Evolutionary conservation across 1,140 invertebrate species (phyloP).

Genomic region (Acromyrmex heyeri): DNA sequence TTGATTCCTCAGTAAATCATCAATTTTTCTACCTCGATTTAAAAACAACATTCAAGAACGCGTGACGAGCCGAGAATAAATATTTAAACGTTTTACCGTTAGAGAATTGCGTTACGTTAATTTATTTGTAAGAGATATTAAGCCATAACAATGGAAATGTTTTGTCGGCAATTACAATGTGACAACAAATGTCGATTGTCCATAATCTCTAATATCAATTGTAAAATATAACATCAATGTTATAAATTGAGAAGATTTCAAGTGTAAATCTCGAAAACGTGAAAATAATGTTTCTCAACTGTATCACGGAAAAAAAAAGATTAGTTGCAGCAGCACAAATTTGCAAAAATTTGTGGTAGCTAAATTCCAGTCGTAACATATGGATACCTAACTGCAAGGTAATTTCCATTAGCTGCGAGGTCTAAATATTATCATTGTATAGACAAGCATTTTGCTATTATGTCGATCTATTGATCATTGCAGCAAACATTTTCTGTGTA

Average conservation of each 20-base stretch:
- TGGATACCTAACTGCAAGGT: too few species aligned
- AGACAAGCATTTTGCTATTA: too few species aligned
- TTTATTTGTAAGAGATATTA: constrained; percentile 43
- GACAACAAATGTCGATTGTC: neutral
- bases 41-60: constrained; percentile 25
- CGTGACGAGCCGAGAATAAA: constrained; percentile 15
- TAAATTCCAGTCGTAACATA: too few species aligned
- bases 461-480: too few species aligned
- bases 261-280: neutral
- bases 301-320: too few species aligned
- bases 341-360: too few species aligned
- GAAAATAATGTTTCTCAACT: constrained; percentile 4
- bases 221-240: neutral
- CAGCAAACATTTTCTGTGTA: too few species aligned
- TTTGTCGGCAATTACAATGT: neutral
- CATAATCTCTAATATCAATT: neutral
- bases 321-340: too few species aligned
- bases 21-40: constrained; percentile 29
- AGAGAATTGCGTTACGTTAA: neutral
- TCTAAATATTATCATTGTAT: too few species aligned
- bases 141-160: constrained; percentile 26
- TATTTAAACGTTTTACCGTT: constrained; percentile 12
- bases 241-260: neutral
- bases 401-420: too few species aligned
- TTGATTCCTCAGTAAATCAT: constrained; percentile 17